Evolutionary conservation across 92 coral and sea anemone species (phyloP), one percentile per base, ranked within the genome.

Genomic region (Epizoanthus stellaris): DNA sequence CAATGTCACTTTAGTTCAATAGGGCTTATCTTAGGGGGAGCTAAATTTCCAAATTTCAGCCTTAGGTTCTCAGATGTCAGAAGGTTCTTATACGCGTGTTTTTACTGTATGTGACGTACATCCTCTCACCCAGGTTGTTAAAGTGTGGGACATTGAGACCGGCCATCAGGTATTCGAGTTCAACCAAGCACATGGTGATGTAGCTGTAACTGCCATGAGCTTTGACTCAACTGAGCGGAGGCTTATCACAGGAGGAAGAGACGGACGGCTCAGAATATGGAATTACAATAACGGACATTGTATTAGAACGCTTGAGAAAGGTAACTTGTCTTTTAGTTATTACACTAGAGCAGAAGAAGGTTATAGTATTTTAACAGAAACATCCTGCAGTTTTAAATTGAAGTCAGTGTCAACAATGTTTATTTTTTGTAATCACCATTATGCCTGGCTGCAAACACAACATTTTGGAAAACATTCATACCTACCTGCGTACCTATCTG

Each of bases 251-350:
- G 99, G 99, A 16, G 99, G 99, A 21, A 87, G 99, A 65, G 99
- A 96, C 74, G 99, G 99, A 6, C 90, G 94, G 67, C 94, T 96
- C 30, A 89, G 98, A 65, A 94, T 96, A 87, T 96, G 99, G 99
- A 96, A 96, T 70, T 96, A 96, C 83, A 96, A 96, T 86, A 96
- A 96, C 71, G 99, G 99, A 1, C 99, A 96, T 79, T 96, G 99
- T 42, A 87, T 96, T 9, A 83, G 99, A 85, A 94, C 95, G 47
- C 87, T 96, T n/a, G 94, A 96, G 80, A 96, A 96, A 96, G 90
- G 99, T 96, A 80, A 38, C 56, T 49, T 76, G 60, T 76, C 17
- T 11, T 6, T 3, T 6, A 11, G 2, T 1, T 38, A 20, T 47
- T 5, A 19, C 43, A 11, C 40, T 75, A 14, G 57, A 9, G 56